Conservation (phyloP, 2,113 vertebrate species). For the Corythoichthys haematopterus region DNA sequence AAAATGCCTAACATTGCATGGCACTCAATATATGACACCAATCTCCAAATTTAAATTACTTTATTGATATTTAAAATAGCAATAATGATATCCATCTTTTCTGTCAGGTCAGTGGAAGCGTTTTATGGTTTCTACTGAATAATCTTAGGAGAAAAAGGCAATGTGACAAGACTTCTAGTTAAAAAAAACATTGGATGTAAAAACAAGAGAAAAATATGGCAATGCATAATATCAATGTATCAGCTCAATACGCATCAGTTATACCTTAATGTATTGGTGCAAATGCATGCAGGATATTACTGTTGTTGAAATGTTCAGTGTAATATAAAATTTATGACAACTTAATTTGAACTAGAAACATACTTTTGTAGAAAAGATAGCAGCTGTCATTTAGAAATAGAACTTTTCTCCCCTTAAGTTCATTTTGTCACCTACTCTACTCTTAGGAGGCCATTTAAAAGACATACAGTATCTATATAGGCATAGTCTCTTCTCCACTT, state of each 20-base stretch:
- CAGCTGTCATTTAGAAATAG: slow-evolving; percentile 44
- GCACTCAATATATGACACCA: not conserved
- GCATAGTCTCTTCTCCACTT: slow-evolving; percentile 13
- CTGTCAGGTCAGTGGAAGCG: slow-evolving; percentile 19
- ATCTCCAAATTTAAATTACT: slow-evolving; percentile 47
- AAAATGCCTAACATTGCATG: not conserved
- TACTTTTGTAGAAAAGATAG: slow-evolving; percentile 54
- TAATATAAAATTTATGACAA: slow-evolving; percentile 38
- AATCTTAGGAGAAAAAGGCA: not conserved
- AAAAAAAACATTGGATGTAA: slow-evolving; percentile 33
- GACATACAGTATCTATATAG: slow-evolving; percentile 42
- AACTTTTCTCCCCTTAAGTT: slow-evolving; percentile 24
- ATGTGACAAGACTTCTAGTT: slow-evolving; percentile 10
- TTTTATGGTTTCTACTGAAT: slow-evolving; percentile 22
- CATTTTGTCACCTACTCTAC: slow-evolving; percentile 16
- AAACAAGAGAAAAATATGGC: slow-evolving; percentile 30
- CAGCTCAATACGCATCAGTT: slow-evolving; percentile 38
- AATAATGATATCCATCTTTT: slow-evolving; percentile 25
- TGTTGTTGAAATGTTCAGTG: slow-evolving; percentile 19
- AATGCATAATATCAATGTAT: slow-evolving; percentile 26
- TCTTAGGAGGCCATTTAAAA: slow-evolving; percentile 38
- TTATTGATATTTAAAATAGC: slow-evolving; percentile 61
- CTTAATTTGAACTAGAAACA: slow-evolving; percentile 30
- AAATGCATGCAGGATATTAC: slow-evolving; percentile 47
- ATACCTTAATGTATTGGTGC: slow-evolving; percentile 43